Conservation (phyloP, 2,888 invertebrate genomes). For the Eupithecia tripunctaria region DNA sequence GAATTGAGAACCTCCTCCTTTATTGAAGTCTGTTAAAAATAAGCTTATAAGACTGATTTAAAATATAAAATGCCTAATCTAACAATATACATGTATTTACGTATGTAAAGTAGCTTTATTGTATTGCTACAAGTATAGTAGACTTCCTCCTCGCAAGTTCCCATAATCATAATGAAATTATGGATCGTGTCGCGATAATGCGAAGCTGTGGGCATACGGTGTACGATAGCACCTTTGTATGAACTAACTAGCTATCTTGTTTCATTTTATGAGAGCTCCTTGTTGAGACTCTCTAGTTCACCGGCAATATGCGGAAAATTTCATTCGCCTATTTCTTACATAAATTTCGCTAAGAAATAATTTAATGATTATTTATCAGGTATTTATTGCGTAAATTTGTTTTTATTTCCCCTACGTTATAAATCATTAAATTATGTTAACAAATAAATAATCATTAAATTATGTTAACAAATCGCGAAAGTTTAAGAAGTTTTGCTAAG, state of each 20-base stretch:
- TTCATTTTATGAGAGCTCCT: constrained; percentile 24
- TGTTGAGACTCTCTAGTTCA: constrained; percentile 1
- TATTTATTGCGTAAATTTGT: no score
- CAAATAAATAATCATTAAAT: no score
- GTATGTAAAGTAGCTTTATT: constrained; percentile 47
- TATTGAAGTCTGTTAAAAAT: no score
- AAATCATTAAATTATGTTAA: no score
- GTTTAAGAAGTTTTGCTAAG: no score
- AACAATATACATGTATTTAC: no score
- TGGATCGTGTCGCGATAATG: constrained; percentile 34
- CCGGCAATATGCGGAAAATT: not conserved
- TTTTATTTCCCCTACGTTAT: no score
- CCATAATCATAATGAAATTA: constrained; percentile 53
- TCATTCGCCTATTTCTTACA: not conserved
- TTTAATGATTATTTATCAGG: no score
- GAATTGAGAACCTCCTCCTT: no score
- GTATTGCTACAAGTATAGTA: constrained; percentile 43
- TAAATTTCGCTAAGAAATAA: not conserved
- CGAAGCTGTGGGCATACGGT: constrained; percentile 17
- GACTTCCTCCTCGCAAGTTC: constrained; percentile 46
- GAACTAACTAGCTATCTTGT: constrained; percentile 20
- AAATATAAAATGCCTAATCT: not conserved
- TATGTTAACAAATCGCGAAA: no score
- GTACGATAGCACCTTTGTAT: constrained; percentile 3
- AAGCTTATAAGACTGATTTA: not conserved